Evolutionary conservation across 2,888 invertebrate genomes (phyloP).

Genomic region (Aleiodes leptofemur): DNA sequence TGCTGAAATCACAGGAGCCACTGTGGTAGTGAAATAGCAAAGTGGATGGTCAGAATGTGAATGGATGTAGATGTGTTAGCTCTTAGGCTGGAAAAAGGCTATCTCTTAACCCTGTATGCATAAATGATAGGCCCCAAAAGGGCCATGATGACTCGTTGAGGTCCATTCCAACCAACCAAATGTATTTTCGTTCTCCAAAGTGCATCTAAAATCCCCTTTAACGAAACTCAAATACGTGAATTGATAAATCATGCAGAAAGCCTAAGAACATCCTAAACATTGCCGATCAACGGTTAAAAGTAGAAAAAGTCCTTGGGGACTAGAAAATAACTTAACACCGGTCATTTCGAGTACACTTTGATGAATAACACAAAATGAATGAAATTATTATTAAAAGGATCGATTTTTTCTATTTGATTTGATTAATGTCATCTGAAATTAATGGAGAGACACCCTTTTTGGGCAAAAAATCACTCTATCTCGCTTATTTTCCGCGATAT

Average conservation of each 20-base stretch:
- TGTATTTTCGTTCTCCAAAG: constrained; percentile 40
- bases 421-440: no score
- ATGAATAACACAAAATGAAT: no score
- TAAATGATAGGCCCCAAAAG: constrained; percentile 69
- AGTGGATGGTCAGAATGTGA: constrained; percentile 1
- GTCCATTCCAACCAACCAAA: constrained; percentile 47
- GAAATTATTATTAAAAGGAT: no score
- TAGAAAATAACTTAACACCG: constrained; percentile 57
- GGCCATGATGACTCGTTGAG: constrained; percentile 57
- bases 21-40: background rate
- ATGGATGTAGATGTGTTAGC: constrained; percentile 44
- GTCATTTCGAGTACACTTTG: no score
- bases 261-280: constrained; percentile 69
- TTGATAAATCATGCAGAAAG: constrained; percentile 67
- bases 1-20: constrained; percentile 21
- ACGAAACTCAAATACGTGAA: constrained; percentile 57
- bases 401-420: no score
- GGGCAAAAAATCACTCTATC: no score
- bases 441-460: no score
- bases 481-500: no score
- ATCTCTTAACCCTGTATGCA: constrained; percentile 64
- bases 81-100: constrained; percentile 65
- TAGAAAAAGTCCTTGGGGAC: constrained; percentile 65
- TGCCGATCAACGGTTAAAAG: constrained; percentile 65
- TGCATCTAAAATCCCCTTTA: constrained; percentile 45